phyloP scores from a whole-genome alignment of 2,888 invertebrate genomes.

The Blastobasis lacticolella region DNA sequence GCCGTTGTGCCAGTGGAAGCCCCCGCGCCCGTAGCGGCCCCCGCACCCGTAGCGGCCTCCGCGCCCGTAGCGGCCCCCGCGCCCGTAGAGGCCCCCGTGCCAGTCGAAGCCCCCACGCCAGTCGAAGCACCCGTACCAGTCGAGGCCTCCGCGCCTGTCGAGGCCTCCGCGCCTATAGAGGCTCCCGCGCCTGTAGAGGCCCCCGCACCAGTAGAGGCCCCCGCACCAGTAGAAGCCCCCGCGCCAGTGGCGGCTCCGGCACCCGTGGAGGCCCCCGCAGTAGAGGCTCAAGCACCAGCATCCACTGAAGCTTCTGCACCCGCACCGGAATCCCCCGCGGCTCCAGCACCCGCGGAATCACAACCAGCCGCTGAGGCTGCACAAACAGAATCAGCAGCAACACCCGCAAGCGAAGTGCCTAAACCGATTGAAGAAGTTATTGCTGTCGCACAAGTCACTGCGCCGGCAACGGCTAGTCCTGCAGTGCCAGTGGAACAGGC shows the following conservation, averaged over 20 bases:
- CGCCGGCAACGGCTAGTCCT: constrained; percentile 15
- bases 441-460: constrained; percentile 12
- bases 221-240: constrained; percentile 5
- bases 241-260: constrained; percentile 10
- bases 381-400: constrained; percentile 5
- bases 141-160: constrained; percentile 9
- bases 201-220: constrained; percentile 6
- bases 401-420: constrained; percentile 6
- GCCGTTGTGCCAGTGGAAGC: constrained; percentile 10
- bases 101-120: constrained; percentile 14
- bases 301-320: constrained; percentile 10
- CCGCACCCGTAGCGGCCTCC: constrained; percentile 20
- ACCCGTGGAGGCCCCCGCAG: constrained; percentile 13
- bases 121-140: constrained; percentile 10
- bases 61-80: constrained; percentile 1
- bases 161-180: constrained; percentile 1
- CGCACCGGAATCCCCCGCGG: neutral
- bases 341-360: constrained; percentile 9
- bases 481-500: constrained; percentile 11
- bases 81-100: neutral
- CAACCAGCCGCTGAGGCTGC: constrained; percentile 8
- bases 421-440: constrained; percentile 8
- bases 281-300: constrained; percentile 6
- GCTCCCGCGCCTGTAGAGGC: constrained; percentile 8
- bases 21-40: constrained; percentile 17